These are phyloP conservation scores for Pogonognathellus flavescens DNA, from an alignment of 1,140 invertebrate genomes.

Conservation along the genomic window DNA sequence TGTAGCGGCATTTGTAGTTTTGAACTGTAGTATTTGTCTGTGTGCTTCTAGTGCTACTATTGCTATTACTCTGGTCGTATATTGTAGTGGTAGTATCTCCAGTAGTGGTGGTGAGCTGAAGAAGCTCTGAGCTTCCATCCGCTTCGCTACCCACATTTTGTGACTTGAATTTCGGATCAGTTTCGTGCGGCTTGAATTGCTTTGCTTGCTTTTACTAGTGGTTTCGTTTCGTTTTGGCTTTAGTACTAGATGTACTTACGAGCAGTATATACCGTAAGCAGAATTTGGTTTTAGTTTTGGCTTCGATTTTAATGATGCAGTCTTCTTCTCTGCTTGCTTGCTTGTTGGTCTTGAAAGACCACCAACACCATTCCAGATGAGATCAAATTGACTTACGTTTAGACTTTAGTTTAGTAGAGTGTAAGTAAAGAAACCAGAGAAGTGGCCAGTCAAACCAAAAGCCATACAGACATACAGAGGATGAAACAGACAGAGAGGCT, in stretches of 20 bases:
- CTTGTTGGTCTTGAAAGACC: neutral
- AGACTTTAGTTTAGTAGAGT: neutral
- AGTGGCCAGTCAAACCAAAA: neutral
- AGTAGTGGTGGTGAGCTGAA: neutral
- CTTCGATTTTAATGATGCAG: too few relatives aligned
- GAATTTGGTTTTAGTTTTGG: too few relatives aligned
- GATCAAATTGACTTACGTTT: slow-evolving; percentile 9
- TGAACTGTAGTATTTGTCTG: too few relatives aligned
- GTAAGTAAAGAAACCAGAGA: slow-evolving; percentile 32
- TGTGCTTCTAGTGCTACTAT: too few relatives aligned
- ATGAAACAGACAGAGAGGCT: too few relatives aligned
- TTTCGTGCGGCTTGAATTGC: slow-evolving; percentile 31
- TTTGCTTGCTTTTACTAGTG: slow-evolving; percentile 10
- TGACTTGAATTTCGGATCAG: slow-evolving; percentile 40
- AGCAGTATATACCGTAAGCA: too few relatives aligned
- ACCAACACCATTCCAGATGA: slow-evolving; percentile 14
- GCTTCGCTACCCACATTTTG: slow-evolving; percentile 43
- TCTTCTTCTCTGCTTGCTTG: neutral
- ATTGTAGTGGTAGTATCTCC: neutral
- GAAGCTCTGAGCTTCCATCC: slow-evolving; percentile 32
- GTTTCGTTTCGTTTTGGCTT: slow-evolving; percentile 38
- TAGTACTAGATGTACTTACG: neutral
- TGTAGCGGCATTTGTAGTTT: too few relatives aligned
- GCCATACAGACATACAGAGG: neutral
- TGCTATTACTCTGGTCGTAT: too few relatives aligned